These are phyloP conservation scores for Bucorvus abyssinicus DNA, from an alignment of 2,797 vertebrate genomes.

Conservation along the genomic window DNA sequence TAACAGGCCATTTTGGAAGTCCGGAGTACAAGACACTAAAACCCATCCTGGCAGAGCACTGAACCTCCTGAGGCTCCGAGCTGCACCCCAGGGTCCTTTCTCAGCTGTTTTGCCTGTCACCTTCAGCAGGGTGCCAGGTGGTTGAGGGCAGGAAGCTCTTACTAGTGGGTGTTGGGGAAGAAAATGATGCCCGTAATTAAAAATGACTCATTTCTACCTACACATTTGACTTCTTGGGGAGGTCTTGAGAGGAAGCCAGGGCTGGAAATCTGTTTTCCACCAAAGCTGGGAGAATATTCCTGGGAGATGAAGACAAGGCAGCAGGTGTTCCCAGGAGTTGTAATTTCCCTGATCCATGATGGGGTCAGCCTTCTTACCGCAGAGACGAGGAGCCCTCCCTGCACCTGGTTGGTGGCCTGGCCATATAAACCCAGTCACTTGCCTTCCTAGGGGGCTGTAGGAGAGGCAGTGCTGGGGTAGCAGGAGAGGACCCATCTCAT, in stretches of 20 bases:
- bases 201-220: background rate
- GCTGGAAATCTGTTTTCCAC: background rate
- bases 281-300: background rate
- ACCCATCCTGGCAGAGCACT: background rate
- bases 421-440: background rate
- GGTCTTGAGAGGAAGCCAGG: background rate
- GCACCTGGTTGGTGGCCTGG: background rate
- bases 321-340: background rate
- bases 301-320: background rate
- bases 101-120: background rate
- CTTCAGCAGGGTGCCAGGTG: background rate
- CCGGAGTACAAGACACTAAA: background rate
- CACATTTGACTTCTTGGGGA: background rate
- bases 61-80: rapidly evolving
- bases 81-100: rapidly evolving
- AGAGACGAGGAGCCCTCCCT: background rate
- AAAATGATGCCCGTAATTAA: background rate
- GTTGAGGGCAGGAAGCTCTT: background rate
- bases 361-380: background rate
- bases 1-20: background rate
- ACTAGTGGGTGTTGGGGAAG: background rate
- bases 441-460: rapidly evolving
- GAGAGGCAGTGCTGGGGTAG: rapidly evolving
- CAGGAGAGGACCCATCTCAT: rapidly evolving
- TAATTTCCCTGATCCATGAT: background rate